Evolutionary conservation across 2,113 vertebrate genomes (phyloP).

Genomic region (Ptilonorhynchus violaceus): DNA sequence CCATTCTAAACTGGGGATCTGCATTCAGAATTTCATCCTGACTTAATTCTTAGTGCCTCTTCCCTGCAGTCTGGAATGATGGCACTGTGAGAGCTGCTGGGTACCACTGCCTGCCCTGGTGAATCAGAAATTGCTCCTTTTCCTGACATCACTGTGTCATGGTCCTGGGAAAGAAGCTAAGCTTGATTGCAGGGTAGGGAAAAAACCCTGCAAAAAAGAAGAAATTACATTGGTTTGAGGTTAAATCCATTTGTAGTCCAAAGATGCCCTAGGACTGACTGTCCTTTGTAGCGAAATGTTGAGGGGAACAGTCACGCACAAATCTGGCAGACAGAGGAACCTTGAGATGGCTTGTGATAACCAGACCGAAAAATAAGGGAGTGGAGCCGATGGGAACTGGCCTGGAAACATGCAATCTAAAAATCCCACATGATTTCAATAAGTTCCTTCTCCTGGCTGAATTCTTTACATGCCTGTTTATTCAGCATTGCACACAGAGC

Average conservation of each 20-base stretch:
- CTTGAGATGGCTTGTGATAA: slow-evolving; percentile 1
- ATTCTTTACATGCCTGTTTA: neutral
- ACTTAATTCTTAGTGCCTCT: neutral
- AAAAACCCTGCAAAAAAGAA: neutral
- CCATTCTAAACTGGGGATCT: neutral
- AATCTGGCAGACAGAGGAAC: neutral
- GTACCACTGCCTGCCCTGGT: neutral
- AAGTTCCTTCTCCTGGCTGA: neutral
- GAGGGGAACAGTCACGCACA: neutral
- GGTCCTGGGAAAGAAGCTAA: slow-evolving; percentile 10
- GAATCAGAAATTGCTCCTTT: neutral
- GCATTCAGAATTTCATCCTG: neutral
- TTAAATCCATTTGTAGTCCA: neutral
- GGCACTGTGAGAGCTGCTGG: neutral
- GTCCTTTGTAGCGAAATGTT: neutral
- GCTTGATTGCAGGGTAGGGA: slow-evolving; percentile 19
- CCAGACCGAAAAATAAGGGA: neutral
- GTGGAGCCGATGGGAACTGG: neutral
- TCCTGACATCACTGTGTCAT: neutral
- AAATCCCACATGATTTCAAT: neutral
- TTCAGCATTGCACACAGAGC: neutral
- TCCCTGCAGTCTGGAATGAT: neutral
- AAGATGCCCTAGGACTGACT: neutral
- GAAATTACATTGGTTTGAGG: neutral
- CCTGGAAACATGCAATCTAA: neutral